Evolutionary conservation across 1,140 invertebrate genomes (phyloP).

Genomic region (Nephila pilipes): DNA sequence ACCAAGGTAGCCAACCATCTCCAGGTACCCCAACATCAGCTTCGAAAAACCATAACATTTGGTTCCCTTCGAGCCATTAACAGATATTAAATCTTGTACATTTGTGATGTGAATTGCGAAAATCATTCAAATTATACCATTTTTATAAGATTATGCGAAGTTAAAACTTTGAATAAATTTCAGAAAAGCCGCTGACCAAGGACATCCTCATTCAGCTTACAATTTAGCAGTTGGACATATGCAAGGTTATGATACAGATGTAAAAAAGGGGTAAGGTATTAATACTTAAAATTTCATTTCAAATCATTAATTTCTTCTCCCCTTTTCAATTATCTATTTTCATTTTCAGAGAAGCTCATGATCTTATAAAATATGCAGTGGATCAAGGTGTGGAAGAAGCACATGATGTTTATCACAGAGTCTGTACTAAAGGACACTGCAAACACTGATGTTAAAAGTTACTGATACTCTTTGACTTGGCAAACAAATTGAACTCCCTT

Average conservation of each 20-base stretch:
- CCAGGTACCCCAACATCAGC: too few relatives aligned
- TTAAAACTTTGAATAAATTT: not conserved
- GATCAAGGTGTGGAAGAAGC: constrained; percentile 78
- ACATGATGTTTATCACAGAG: constrained; percentile 76
- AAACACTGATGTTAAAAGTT: constrained; percentile 77
- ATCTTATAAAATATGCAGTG: constrained; percentile 78
- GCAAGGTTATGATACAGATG: constrained; percentile 81
- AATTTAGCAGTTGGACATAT: constrained; percentile 84
- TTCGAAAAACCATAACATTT: too few relatives aligned
- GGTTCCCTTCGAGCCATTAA: too few relatives aligned
- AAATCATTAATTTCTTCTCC: not conserved
- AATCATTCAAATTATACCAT: too few relatives aligned
- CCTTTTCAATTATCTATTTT: not conserved
- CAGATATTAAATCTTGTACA: too few relatives aligned
- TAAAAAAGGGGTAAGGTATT: constrained; percentile 81
- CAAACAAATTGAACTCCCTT: too few relatives aligned
- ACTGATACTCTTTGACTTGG: too few relatives aligned
- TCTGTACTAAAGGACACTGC: constrained; percentile 78
- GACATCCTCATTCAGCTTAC: constrained; percentile 84
- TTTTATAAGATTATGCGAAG: too few relatives aligned
- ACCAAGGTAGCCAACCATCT: too few relatives aligned
- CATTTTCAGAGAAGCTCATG: constrained; percentile 78
- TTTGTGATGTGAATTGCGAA: too few relatives aligned
- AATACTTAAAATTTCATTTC: not conserved
- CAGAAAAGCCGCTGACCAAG: constrained; percentile 83